Base-by-base conservation (phyloP, 1,140 invertebrate species). In the Pygmarrhopalites habei region DNA sequence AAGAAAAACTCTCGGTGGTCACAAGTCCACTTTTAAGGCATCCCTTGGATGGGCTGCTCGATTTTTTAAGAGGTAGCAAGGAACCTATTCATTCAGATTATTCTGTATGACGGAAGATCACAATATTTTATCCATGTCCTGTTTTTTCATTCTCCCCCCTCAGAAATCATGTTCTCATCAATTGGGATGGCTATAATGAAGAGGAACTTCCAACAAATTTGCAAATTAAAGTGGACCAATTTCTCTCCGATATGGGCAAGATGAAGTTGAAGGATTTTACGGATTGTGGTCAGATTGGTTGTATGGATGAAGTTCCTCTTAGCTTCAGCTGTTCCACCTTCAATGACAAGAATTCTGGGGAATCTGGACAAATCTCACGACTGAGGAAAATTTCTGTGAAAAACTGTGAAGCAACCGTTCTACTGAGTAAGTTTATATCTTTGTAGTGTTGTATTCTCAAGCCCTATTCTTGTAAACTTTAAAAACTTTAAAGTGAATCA, bases 11-110 rank as follows among this genome's bases (percentile, higher is more conserved):
- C 28, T 67, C 4, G 28, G 19, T 25, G 19, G 64, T 41, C 44
- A 39, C 7, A 65, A 62, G 53, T 52, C 65, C 21, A 56, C 59
- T 26, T 71, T 71, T 35, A 66, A 65, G 55, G 72, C 71, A 19
- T 72, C 71, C 10, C n/a, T 60, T 12, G 69, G 69, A 3, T 73
- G 71, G 71, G 67, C 62, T 2, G 47, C 62, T 7, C 64, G 71
- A 1, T 72, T 73, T 44, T 66, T 69, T 43, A 69, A 71, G 55
- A 30, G 72, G 7, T n/a, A n/a, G n/a, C n/a, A n/a, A n/a, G n/a
- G n/a, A n/a, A n/a, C n/a, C n/a, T n/a, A n/a, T n/a, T n/a, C n/a
- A n/a, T n/a, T n/a, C n/a, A n/a, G n/a, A n/a, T n/a, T n/a, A n/a
- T n/a, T n/a, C n/a, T n/a, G n/a, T n/a, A n/a, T n/a, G n/a, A n/a